phyloP scores from a whole-genome alignment of 2,797 vertebrate species.

The Chrysocyon brachyurus region DNA sequence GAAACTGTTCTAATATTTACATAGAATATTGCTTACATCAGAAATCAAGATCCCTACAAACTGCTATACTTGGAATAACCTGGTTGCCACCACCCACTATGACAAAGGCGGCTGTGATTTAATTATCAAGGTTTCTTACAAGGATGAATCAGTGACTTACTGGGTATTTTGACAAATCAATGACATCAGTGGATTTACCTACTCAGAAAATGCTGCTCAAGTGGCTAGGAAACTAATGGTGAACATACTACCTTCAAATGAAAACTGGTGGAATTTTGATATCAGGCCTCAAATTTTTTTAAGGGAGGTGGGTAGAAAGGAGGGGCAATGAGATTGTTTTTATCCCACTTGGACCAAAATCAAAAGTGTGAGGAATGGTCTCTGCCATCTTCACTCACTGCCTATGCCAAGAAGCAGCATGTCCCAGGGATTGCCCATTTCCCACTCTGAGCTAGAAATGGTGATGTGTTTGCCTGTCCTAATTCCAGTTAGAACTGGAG shows the following conservation, averaged over 20 bases:
- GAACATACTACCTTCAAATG: background rate
- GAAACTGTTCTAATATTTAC: background rate
- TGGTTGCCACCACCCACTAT: background rate
- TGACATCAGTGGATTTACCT: background rate
- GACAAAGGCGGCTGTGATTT: background rate
- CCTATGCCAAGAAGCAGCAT: background rate
- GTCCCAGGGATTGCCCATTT: background rate
- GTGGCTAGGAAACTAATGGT: background rate
- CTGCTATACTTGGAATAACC: background rate
- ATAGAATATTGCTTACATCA: background rate
- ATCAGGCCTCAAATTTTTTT: background rate
- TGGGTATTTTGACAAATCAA: background rate
- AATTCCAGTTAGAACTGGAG: constrained; percentile 58
- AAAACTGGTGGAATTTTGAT: background rate
- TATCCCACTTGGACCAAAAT: background rate
- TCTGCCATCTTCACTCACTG: background rate
- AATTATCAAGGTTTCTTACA: background rate
- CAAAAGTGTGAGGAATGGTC: fast-evolving
- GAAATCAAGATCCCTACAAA: background rate
- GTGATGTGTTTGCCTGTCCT: background rate
- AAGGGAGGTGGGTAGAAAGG: no score
- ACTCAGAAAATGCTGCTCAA: background rate
- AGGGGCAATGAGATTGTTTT: background rate
- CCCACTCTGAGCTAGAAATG: background rate
- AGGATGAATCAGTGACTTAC: background rate